These are phyloP conservation scores for Capitella teleta DNA, from an alignment of 1,140 invertebrate species.

Conservation along the genomic window DNA sequence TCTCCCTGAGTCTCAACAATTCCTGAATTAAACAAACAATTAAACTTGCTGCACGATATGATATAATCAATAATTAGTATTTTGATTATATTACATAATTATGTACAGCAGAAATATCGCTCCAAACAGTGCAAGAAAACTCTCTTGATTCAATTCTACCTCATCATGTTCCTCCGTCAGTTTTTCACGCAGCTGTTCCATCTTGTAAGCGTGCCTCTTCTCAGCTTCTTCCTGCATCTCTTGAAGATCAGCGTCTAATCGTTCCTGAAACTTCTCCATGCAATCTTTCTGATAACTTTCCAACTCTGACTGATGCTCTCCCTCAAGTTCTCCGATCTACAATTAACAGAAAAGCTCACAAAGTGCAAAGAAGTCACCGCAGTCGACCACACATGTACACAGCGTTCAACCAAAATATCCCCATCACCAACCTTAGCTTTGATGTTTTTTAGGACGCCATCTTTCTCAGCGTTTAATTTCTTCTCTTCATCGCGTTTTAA, in stretches of 20 bases:
- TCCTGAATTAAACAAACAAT: conserved; percentile 2
- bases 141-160: too few species aligned
- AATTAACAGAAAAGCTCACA: neutral
- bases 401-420: too few species aligned
- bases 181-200: conserved; percentile 19
- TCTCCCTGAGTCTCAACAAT: neutral
- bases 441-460: conserved; percentile 21
- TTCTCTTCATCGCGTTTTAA: conserved; percentile 24
- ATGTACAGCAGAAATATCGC: too few species aligned
- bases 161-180: conserved; percentile 22
- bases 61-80: too few species aligned
- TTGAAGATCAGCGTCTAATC: conserved; percentile 23
- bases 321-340: neutral
- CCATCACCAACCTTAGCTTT: conserved; percentile 26
- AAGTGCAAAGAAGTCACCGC: too few species aligned
- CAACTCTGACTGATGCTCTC: neutral
- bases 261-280: conserved; percentile 8
- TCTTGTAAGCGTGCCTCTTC: conserved; percentile 21
- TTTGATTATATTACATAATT: too few species aligned
- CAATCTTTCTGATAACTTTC: neutral
- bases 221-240: conserved; percentile 21
- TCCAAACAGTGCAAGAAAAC: too few species aligned
- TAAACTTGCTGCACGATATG: too few species aligned
- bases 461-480: conserved; percentile 25
- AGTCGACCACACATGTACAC: too few species aligned